Evolutionary conservation across 2,888 invertebrate species (phyloP).

Genomic region (Metallyticus violacea): DNA sequence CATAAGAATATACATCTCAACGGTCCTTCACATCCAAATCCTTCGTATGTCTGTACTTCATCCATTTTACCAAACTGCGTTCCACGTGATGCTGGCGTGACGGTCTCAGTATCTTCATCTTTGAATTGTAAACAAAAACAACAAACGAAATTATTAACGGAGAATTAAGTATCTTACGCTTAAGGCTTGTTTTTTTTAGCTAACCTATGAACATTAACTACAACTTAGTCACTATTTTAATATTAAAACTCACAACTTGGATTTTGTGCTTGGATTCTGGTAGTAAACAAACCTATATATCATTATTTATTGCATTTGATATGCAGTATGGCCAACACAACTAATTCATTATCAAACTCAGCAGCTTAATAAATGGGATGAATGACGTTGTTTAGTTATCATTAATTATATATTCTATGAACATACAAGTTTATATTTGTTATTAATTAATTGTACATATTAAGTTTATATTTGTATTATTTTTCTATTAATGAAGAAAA

Average conservation of each 20-base stretch:
- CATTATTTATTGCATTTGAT: neutral
- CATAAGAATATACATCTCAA: constrained; percentile 58
- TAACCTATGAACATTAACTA: no score
- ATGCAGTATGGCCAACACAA: neutral
- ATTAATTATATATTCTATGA: no score
- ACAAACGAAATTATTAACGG: neutral
- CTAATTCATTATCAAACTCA: no score
- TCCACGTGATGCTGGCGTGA: neutral
- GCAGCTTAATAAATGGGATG: no score
- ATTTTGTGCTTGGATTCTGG: no score
- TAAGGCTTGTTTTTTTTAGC: no score
- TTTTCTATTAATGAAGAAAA: no score
- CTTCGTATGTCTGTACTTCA: neutral
- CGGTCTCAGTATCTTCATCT: neutral
- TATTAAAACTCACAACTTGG: neutral
- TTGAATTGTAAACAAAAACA: neutral
- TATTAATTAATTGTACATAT: no score
- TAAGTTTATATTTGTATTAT: no score
- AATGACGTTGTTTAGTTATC: no score
- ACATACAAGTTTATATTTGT: no score
- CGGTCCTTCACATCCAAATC: constrained; percentile 56
- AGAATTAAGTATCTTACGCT: neutral
- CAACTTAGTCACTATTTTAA: neutral
- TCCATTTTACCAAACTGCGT: neutral
- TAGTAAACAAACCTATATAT: neutral